phyloP scores from a whole-genome alignment of 92 coral and sea anemone genomes.

The Pocillopora meandrina region DNA sequence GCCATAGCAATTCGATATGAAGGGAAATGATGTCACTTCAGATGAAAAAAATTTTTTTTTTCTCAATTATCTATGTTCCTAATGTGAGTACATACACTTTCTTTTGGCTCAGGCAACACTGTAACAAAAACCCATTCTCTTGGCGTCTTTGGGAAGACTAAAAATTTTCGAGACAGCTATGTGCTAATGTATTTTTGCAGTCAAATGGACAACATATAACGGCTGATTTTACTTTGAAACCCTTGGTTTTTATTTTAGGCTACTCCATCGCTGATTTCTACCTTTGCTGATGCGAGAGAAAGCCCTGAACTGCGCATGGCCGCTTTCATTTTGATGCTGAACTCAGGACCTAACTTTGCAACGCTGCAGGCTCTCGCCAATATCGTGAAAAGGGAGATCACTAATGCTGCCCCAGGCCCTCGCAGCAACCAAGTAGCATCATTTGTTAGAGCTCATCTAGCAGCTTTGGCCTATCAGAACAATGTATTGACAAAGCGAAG shows the following conservation, averaged over 20 bases:
- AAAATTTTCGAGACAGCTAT: too few species aligned
- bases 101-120: too few species aligned
- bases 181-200: too few species aligned
- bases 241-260: background rate
- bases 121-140: too few species aligned
- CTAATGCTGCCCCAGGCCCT: constrained; percentile 44
- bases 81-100: too few species aligned
- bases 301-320: constrained; percentile 93
- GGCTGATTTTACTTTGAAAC: too few species aligned
- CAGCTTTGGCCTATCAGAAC: constrained; percentile 67
- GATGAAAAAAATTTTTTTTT: too few species aligned
- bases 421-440: constrained; percentile 93
- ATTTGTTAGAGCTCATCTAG: constrained; percentile 72
- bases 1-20: too few species aligned
- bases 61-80: too few species aligned
- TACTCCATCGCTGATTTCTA: background rate
- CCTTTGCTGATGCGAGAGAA: constrained; percentile 64
- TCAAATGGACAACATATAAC: too few species aligned
- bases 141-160: too few species aligned
- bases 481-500: constrained; percentile 57
- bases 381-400: constrained; percentile 65
- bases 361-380: constrained; percentile 78
- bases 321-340: constrained; percentile 62
- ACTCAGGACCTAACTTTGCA: constrained; percentile 60
- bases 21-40: too few species aligned